These are phyloP conservation scores for Malurus cyaneus DNA, from an alignment of 2,113 vertebrate genomes.

Conservation along the genomic window DNA sequence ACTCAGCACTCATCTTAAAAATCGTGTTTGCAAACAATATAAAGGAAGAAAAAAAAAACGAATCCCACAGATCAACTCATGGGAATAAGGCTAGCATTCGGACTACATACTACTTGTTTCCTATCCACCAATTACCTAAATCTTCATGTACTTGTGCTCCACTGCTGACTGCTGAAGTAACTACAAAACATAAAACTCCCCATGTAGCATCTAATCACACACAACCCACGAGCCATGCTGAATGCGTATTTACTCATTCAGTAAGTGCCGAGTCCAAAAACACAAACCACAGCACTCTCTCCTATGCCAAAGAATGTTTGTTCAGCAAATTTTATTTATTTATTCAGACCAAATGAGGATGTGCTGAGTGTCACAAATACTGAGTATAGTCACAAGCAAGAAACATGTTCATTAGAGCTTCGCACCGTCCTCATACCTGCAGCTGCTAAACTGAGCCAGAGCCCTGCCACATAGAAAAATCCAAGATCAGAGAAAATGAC, in stretches of 20 bases:
- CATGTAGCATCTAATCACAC: not conserved
- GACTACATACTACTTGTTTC: too few species aligned
- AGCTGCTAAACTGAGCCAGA: not conserved
- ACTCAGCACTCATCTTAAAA: not conserved
- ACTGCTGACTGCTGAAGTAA: too few species aligned
- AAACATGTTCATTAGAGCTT: not conserved
- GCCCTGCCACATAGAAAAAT: not conserved
- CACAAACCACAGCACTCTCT: not conserved
- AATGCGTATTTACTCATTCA: not conserved
- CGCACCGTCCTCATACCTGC: not conserved
- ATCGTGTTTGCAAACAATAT: not conserved
- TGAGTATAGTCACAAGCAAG: not conserved
- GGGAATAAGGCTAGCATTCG: too few species aligned
- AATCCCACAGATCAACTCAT: too few species aligned
- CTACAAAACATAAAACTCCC: not conserved
- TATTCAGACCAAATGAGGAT: not conserved
- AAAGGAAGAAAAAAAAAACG: too few species aligned
- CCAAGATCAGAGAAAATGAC: not conserved
- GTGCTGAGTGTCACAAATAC: not conserved
- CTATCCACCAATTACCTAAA: too few species aligned
- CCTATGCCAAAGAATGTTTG: not conserved
- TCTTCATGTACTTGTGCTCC: too few species aligned
- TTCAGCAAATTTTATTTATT: not conserved
- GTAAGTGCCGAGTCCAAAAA: slow-evolving; percentile 8
- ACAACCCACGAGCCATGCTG: not conserved